Evolutionary conservation across 2,888 invertebrate species (phyloP).

Genomic region (Alviniconcha strummeri): DNA sequence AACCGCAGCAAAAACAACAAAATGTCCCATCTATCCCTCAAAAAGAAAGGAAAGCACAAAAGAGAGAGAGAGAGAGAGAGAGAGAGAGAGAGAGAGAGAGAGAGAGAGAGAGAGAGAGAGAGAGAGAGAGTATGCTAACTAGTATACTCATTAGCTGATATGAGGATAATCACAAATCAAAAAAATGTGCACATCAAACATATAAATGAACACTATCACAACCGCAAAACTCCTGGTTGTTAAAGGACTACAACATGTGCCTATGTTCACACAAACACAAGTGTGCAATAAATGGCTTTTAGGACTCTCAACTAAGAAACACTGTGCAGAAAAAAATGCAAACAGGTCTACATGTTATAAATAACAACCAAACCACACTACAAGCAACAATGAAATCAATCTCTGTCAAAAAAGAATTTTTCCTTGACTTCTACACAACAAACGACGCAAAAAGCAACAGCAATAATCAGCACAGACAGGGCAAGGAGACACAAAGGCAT

Average conservation of each 20-base stretch:
- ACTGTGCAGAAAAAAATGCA: background rate
- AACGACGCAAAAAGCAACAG: background rate
- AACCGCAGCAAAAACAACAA: too few species aligned
- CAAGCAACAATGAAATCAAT: slow-evolving; percentile 11
- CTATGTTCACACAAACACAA: slow-evolving; percentile 9
- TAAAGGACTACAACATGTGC: background rate
- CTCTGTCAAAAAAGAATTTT: background rate
- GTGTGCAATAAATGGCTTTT: background rate
- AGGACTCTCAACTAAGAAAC: background rate
- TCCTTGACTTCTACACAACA: background rate
- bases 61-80: background rate
- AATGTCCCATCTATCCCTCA: too few species aligned
- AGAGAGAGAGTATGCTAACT: background rate
- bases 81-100: background rate
- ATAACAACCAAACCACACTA: slow-evolving; percentile 7
- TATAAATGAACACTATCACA: background rate
- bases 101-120: background rate
- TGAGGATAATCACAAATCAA: too few species aligned
- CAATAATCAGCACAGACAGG: slow-evolving; percentile 2
- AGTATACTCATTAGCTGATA: background rate
- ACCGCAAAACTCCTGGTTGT: background rate
- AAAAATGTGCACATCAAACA: too few species aligned
- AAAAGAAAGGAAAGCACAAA: background rate
- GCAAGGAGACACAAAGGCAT: slow-evolving; percentile 27
- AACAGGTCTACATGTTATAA: background rate